Evolutionary conservation across 2,888 invertebrate genomes (phyloP), one percentile per base, ranked within the genome.

Genomic region (Petrolisthes manimaculis): DNA sequence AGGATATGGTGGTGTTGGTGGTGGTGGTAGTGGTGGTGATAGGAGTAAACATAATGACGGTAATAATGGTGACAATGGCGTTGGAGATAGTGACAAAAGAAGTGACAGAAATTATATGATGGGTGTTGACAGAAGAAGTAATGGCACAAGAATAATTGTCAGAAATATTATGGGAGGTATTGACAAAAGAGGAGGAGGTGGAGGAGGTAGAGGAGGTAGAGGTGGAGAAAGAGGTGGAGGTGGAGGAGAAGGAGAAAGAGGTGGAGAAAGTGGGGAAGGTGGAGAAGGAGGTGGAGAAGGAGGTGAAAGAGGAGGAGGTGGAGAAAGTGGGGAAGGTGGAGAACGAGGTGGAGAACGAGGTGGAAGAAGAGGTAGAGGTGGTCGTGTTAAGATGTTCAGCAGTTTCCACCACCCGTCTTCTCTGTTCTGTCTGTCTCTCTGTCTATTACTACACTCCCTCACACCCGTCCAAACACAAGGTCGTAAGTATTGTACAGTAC

Each of bases 1-100:
- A 9, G 80, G 80, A 21, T 56, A 61, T 81, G 61, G 67, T 67
- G 6, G 51, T 81, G 81, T 61, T 81, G 61, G 61, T 81, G 24
- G 81, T 67, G 61, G 67, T 51, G 37, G 81, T 67, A 14, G 14
- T 82, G 24, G 61, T 61, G 61, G 61, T 71, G 21, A 21, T 71
- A 21, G 71, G 14, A 21, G 9, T 12, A 18, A 18, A 12, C 2
- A 61, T 9, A 61, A 21, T 71, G 71, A n/a, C 21, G 18, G n/a
- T 18, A 21, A 21, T 71, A 6, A 71, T 71, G 6, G n/a, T 71
- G 71, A n/a, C 6, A 6, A 12, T n/a, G 21, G 4, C 21, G 21
- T 14, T n/a, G 21, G 71, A n/a, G 71, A 21, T 71, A 21, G 71
- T 18, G 21, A 18, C 6, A 6, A n/a, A 6, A 71, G 71, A 6